These are phyloP conservation scores for Sphenodon punctatus DNA, from an alignment of 2,797 vertebrate species.

Conservation along the genomic window DNA sequence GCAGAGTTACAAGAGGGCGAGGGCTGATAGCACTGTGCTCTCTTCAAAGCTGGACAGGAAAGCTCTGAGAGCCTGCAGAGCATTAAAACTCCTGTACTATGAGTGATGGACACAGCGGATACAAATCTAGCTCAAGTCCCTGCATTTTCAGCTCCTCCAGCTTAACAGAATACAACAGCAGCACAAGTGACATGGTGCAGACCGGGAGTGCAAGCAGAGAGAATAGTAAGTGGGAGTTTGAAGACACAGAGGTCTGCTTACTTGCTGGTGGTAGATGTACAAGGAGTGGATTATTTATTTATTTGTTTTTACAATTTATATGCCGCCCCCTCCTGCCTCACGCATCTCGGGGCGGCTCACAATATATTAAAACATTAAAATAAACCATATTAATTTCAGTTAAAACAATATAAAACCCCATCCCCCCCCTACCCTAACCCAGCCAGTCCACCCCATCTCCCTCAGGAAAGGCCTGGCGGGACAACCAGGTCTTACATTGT, in stretches of 20 bases:
- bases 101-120: not conserved
- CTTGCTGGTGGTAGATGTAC: not conserved
- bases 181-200: not conserved
- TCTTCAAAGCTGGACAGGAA: fast-evolving
- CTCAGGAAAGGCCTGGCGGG: no score
- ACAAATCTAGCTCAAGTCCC: not conserved
- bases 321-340: no score
- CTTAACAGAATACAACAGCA: not conserved
- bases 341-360: no score
- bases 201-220: not conserved
- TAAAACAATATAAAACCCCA: no score
- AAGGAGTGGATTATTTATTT: no score
- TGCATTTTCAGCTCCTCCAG: not conserved
- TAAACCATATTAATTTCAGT: no score
- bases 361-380: no score
- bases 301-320: no score
- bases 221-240: not conserved
- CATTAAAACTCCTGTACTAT: not conserved
- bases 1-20: fast-evolving
- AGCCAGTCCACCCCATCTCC: no score
- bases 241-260: not conserved
- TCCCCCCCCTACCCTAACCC: no score
- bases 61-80: fast-evolving
- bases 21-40: not conserved
- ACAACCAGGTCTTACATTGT: no score